Evolutionary conservation across 2,797 vertebrate genomes (phyloP), one percentile per base, ranked within the genome.

Genomic region (Amblyraja radiata): DNA sequence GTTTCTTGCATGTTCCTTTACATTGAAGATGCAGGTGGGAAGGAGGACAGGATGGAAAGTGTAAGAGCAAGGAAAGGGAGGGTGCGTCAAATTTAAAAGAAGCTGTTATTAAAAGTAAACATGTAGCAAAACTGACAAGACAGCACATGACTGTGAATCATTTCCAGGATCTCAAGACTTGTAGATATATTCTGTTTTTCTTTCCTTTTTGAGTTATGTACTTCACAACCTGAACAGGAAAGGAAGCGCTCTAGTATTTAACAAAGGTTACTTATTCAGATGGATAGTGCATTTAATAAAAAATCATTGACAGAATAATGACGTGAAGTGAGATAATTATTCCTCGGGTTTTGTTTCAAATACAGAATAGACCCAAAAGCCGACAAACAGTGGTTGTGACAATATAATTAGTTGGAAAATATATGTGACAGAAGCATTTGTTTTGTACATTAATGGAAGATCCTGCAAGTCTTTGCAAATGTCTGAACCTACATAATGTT

Each of bases 361-460:
- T 63, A 65, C n/a, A 65, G 83, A 86, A 32, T 86, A n/a, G 83
- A 86, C 54, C 83, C 63, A 58, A 86, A 86, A 63, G 61, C 28
- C 83, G 2, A n/a, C 83, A 86, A 71, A n/a, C 83, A 54, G 28
- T 86, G 61, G n/a, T 65, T 65, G 61, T 86, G 25, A 83, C 80
- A 86, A 63, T 63, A 65, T 86, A 65, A 86, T 63, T 32, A 86
- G 16, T 86, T 61, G 14, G 46, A n/a, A 61, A 58, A 86, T 86
- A 6, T 14, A 65, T 16, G 83, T 63, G 58, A 63, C 28, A 28
- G n/a, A 84, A 28, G 81, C 81, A 13, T 63, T 14, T 28, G 1
- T 65, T 32, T 18, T 14, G 28, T n/a, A 65, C 14, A 18, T 14
- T 1, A 18, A n/a, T 86, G n/a, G 83, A 65, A 86, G 61, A 18